Evolutionary conservation across 2,113 vertebrate genomes (phyloP), one percentile per base, ranked within the genome.

Genomic region (Progne subis): DNA sequence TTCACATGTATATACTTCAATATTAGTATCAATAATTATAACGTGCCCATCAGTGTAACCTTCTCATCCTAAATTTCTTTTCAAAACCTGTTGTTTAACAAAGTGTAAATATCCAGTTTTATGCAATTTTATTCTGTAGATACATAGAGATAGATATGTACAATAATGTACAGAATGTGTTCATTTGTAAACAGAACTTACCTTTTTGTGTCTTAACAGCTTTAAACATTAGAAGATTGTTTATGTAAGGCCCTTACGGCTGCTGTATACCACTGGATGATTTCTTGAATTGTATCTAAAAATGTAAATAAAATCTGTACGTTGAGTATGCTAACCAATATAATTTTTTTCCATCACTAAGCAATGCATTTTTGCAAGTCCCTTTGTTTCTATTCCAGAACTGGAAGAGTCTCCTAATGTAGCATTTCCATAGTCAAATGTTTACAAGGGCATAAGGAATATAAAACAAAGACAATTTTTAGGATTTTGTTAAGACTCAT

Each of bases 401-500:
- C 43, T 17, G 70, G 69, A 78, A 79, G 77, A 96, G 89, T 86
- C 52, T n/a, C 69, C 56, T 94, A 25, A 52, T 31, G 50, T 20
- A 57, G 43, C 39, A 57, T 96, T 96, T 44, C 89, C 31, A 11
- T 8, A 81, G 93, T 50, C 56, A 78, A 81, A 81, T 92, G 52
- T 97, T 96, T 96, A 96, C 90, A 95, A 94, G 92, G 71, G 94
- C 74, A 75, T 47, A 86, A 75, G 86, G 71, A 95, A 93, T 72
- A 84, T 34, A 97, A 97, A 97, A 94, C 91, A 97, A 97, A 97
- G 85, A 34, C 53, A 56, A 46, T 95, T 96, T 96, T 95, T 92
- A 71, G 86, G 85, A 95, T 96, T 98, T 98, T 97, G 97, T 98
- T 98, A 98, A 98, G 96, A 96, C 97, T 97, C 96, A 86, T 91